phyloP scores from a whole-genome alignment of 1,140 invertebrate species.

The Euschistus heros region DNA sequence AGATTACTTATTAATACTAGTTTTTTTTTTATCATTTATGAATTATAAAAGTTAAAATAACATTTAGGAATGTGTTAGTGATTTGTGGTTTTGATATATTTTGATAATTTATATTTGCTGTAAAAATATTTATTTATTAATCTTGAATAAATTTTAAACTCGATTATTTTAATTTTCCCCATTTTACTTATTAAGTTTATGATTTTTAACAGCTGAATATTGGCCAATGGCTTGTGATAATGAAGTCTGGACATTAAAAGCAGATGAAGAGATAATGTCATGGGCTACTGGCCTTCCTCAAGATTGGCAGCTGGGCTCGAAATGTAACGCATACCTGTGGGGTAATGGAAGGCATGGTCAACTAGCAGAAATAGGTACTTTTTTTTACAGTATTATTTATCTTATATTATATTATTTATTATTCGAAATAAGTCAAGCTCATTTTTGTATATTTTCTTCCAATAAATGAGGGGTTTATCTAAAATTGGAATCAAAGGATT shows the following conservation, averaged over 20 bases:
- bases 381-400: background rate
- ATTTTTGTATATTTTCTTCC: no score
- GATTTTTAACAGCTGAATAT: constrained; percentile 31
- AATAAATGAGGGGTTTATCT: no score
- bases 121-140: background rate
- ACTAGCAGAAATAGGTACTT: constrained; percentile 44
- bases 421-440: no score
- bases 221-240: constrained; percentile 37
- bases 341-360: constrained; percentile 54
- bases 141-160: no score
- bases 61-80: no score
- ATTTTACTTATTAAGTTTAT: background rate
- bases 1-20: no score
- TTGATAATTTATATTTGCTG: no score
- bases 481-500: no score
- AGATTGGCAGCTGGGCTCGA: constrained; percentile 57
- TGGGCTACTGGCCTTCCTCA: constrained; percentile 50
- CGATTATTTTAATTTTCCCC: background rate
- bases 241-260: constrained; percentile 43
- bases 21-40: no score
- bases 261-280: constrained; percentile 50
- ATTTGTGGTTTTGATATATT: no score
- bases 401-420: no score
- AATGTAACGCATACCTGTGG: constrained; percentile 51
- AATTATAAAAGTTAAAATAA: no score